Conservation (phyloP, 2,113 vertebrate genomes). For the Scomber colias region DNA sequence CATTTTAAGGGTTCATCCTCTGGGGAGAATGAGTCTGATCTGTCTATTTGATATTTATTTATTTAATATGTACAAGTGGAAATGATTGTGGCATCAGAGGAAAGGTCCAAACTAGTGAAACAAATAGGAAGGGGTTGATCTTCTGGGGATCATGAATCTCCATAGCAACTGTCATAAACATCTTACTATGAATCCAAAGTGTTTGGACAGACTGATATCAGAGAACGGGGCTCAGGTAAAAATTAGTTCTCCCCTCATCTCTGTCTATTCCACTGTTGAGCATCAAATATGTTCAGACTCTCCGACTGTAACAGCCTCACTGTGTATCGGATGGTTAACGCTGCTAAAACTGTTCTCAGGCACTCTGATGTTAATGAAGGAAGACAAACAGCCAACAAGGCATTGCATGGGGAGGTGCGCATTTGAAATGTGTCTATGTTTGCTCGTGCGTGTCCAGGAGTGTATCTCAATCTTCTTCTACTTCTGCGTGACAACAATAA, state of each 20-base stretch:
- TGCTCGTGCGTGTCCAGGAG: not conserved
- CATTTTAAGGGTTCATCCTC: conserved; percentile 11
- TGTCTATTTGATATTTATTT: not conserved
- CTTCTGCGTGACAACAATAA: conserved; percentile 2
- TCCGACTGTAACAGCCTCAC: not conserved
- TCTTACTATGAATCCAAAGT: too few relatives aligned
- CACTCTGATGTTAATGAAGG: conserved; percentile 6
- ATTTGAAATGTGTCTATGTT: not conserved
- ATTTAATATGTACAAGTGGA: not conserved
- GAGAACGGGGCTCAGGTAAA: too few relatives aligned
- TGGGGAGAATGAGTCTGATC: not conserved
- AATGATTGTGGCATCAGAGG: not conserved
- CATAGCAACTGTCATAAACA: too few relatives aligned
- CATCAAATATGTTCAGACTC: not conserved
- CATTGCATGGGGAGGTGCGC: not conserved
- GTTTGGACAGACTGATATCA: too few relatives aligned
- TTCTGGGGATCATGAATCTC: not conserved
- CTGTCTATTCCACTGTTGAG: not conserved
- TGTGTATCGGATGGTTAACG: conserved; percentile 5
- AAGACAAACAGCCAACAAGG: conserved; percentile 13
- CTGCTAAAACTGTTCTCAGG: conserved; percentile 6
- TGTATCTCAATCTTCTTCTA: not conserved
- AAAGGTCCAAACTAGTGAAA: too few relatives aligned
- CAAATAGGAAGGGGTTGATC: not conserved
- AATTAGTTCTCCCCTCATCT: not conserved